Evolutionary conservation across 2,888 invertebrate genomes (phyloP).

Genomic region (Villa cingulata): DNA sequence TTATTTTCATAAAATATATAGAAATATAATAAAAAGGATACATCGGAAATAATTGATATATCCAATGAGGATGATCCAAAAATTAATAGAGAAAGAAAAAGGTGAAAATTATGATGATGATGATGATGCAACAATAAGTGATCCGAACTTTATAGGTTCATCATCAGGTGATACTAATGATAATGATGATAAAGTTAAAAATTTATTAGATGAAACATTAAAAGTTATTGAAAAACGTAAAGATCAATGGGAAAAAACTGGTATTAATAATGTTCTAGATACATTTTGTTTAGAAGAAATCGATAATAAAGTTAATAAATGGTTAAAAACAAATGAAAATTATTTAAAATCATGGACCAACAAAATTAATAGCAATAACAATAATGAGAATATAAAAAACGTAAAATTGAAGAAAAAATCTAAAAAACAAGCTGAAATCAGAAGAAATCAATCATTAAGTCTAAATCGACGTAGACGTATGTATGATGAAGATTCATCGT

Average conservation of each 20-base stretch:
- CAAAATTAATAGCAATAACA: neutral
- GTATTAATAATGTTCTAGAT: constrained; percentile 7
- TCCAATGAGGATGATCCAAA: too few relatives aligned
- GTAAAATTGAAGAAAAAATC: neutral
- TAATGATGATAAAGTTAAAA: too few relatives aligned
- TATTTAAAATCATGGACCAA: neutral
- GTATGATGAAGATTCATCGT: neutral
- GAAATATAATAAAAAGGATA: too few relatives aligned
- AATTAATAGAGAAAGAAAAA: too few relatives aligned
- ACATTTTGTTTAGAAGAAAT: constrained; percentile 1
- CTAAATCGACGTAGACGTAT: too few relatives aligned
- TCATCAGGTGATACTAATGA: too few relatives aligned
- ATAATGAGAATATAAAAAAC: neutral
- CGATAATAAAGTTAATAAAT: constrained; percentile 6
- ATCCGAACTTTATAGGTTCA: too few relatives aligned
- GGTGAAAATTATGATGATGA: too few relatives aligned
- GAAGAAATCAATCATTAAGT: constrained; percentile 1
- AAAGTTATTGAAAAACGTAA: constrained; percentile 8
- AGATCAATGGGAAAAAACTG: constrained; percentile 1
- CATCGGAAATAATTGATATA: too few relatives aligned
- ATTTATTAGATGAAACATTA: constrained; percentile 6
- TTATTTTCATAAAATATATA: too few relatives aligned
- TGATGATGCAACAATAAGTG: too few relatives aligned
- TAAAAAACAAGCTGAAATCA: neutral
- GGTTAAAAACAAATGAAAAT: constrained; percentile 3